phyloP scores from a whole-genome alignment of 2,797 vertebrate species.

The Sebastes trivittatus region DNA sequence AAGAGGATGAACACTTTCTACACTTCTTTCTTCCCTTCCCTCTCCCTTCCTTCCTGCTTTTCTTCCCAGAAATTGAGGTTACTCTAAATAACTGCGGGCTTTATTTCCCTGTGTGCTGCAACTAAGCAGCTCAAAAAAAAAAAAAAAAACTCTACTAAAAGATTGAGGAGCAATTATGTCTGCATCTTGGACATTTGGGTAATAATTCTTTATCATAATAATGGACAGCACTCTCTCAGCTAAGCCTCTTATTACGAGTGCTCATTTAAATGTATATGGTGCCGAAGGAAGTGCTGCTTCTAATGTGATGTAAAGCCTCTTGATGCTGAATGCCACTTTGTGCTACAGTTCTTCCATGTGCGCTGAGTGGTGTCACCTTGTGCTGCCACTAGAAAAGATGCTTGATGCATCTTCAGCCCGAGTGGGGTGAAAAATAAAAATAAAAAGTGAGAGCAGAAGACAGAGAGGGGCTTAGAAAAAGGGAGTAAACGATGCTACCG shows the following conservation, averaged over 20 bases:
- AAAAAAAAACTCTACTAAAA: not conserved
- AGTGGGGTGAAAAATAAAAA: not conserved
- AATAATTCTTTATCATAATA: slow-evolving; percentile 59
- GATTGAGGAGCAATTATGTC: slow-evolving; percentile 36
- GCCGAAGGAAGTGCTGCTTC: slow-evolving; percentile 18
- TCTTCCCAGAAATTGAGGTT: slow-evolving; percentile 8
- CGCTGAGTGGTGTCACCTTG: slow-evolving; percentile 25
- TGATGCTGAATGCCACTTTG: slow-evolving; percentile 25
- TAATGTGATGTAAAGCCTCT: slow-evolving; percentile 64
- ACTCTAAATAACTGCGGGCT: slow-evolving; percentile 10
- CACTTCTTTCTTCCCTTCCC: not conserved
- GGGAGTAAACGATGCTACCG: slow-evolving; percentile 54
- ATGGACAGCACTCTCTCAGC: slow-evolving; percentile 40
- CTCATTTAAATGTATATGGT: slow-evolving; percentile 63
- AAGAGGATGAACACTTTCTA: not conserved
- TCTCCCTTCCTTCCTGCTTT: not conserved
- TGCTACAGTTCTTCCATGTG: not conserved
- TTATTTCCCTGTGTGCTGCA: slow-evolving; percentile 11
- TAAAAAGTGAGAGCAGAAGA: slow-evolving; percentile 22
- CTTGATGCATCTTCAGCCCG: not conserved
- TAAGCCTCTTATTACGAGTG: slow-evolving; percentile 64
- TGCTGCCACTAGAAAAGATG: slow-evolving; percentile 12
- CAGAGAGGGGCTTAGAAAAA: slow-evolving; percentile 31
- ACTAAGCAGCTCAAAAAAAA: slow-evolving; percentile 23
- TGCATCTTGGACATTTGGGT: slow-evolving; percentile 39